Conservation (phyloP, 2,797 vertebrate species). For the Todus mexicanus region DNA sequence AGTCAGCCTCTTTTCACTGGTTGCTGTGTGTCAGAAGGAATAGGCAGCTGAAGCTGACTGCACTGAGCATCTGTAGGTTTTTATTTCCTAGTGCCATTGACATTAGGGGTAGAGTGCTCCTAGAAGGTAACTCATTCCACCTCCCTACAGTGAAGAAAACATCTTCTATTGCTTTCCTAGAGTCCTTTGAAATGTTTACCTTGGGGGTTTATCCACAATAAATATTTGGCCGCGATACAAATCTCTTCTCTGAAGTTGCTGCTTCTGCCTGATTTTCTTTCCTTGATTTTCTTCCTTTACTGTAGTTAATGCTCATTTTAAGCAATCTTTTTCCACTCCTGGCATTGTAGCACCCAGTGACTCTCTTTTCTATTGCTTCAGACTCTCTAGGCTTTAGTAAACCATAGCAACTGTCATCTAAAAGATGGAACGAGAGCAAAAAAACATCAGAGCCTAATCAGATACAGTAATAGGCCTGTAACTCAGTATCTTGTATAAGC, state of each 20-base stretch:
- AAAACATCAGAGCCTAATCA: not conserved
- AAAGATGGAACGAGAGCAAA: not conserved
- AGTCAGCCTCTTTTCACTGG: not conserved
- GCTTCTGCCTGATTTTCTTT: not conserved
- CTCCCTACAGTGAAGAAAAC: not conserved
- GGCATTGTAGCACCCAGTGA: not conserved
- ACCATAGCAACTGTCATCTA: not conserved
- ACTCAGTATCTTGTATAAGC: not conserved
- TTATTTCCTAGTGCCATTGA: not conserved
- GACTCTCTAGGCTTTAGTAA: not conserved
- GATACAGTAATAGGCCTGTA: not conserved
- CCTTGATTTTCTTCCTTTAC: not conserved
- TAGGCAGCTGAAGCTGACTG: not conserved
- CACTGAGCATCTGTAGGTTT: not conserved
- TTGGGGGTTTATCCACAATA: not conserved
- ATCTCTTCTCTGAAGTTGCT: not conserved
- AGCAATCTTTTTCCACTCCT: not conserved
- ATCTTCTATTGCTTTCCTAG: not conserved
- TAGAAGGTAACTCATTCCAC: not conserved
- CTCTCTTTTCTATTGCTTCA: not conserved
- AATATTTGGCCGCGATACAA: not conserved
- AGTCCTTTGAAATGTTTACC: not conserved
- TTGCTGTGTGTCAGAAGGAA: not conserved
- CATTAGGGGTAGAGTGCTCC: not conserved
- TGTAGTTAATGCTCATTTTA: not conserved